A percentile compares a stretch with the other conserved stretches of the same genome.
Conservation (phyloP, 64 coral and sea anemone genomes). For the Platygyra sinensis region DNA sequence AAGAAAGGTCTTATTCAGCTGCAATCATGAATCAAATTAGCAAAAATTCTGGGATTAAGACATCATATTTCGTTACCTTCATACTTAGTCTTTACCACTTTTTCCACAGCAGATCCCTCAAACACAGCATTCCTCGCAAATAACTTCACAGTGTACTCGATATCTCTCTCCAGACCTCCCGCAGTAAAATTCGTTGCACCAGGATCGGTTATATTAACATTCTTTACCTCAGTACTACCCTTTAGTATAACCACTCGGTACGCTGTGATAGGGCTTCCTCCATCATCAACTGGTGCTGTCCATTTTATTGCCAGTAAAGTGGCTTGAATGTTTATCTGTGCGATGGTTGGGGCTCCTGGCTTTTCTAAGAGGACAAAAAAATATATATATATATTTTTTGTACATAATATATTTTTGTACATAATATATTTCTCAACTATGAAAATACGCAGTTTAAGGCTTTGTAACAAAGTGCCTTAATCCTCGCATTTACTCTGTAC, state of each 20-base stretch:
- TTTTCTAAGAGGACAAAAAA: background rate
- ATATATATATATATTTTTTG: too few species aligned
- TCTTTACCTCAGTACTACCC: background rate
- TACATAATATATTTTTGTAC: too few species aligned
- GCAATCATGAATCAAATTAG: too few species aligned
- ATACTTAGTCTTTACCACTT: too few species aligned
- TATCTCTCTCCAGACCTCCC: background rate
- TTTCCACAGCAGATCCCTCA: background rate
- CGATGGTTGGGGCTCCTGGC: background rate
- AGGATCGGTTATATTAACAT: background rate
- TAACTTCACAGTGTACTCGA: background rate
- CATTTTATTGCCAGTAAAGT: background rate
- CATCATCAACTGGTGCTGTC: background rate
- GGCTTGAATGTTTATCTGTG: background rate
- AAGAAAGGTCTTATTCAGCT: too few species aligned
- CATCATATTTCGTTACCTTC: too few species aligned
- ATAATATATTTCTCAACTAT: too few species aligned
- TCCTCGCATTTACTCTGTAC: too few species aligned
- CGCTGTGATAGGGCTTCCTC: conserved; percentile 1
- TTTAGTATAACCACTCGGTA: background rate
- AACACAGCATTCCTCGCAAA: background rate
- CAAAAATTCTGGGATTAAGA: too few species aligned
- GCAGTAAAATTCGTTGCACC: background rate
- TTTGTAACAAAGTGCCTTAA: too few species aligned
- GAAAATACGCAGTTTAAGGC: too few species aligned